Evolutionary conservation across 2,113 vertebrate genomes (phyloP).

Genomic region (Oreamnos americanus): DNA sequence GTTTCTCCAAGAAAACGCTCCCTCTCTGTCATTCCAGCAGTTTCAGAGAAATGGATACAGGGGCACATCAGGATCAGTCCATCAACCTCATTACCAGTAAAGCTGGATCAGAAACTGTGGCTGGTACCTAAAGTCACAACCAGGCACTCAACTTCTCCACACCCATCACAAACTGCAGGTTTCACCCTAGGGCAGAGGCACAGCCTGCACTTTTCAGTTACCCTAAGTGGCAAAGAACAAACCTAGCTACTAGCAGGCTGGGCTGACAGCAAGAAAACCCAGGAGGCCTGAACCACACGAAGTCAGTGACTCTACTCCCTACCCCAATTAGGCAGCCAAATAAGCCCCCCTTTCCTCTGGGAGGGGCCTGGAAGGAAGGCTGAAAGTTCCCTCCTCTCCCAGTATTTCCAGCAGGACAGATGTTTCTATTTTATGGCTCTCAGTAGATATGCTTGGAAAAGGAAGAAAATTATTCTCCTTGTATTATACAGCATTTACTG

Average conservation of each 20-base stretch:
- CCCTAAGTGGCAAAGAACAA: neutral
- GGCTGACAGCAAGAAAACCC: neutral
- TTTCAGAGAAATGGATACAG: neutral
- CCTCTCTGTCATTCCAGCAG: neutral
- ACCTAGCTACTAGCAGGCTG: neutral
- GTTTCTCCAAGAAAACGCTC: neutral
- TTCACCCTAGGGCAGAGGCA: neutral
- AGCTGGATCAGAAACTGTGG: neutral
- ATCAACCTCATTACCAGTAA: neutral
- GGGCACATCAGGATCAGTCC: neutral
- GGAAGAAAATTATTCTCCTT: conserved; percentile 38
- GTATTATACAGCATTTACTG: neutral
- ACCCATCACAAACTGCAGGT: neutral
- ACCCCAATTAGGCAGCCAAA: conserved; percentile 19
- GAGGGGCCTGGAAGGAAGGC: conserved; percentile 58
- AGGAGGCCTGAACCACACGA: neutral
- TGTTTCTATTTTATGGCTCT: conserved; percentile 64
- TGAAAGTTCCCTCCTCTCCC: conserved; percentile 49
- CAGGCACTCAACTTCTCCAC: neutral
- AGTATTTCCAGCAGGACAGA: conserved; percentile 59
- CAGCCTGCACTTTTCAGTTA: neutral
- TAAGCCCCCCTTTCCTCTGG: conserved; percentile 18
- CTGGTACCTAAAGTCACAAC: neutral
- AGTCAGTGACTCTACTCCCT: neutral
- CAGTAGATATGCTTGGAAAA: conserved; percentile 42